These are phyloP conservation scores for Caenorhabditis sp. DNA, from an alignment of 2,888 invertebrate genomes.

Conservation along the genomic window DNA sequence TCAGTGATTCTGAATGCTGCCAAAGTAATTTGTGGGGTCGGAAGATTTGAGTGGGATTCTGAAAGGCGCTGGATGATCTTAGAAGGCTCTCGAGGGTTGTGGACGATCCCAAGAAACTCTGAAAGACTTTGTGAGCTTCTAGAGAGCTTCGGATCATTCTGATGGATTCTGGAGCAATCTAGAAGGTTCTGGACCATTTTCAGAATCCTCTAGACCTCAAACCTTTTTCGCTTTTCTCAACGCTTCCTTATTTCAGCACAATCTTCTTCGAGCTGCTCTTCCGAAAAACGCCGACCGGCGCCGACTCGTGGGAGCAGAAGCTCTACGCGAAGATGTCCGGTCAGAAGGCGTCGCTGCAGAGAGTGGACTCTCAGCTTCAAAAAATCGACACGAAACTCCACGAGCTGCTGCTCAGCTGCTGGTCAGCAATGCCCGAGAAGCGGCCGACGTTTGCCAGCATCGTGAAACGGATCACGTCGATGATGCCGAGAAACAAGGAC, in stretches of 20 bases:
- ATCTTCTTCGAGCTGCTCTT: constrained; percentile 95
- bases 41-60: no score
- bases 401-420: constrained; percentile 94
- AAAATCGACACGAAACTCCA: constrained; percentile 40
- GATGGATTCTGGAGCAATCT: no score
- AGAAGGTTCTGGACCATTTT: not conserved
- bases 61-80: no score
- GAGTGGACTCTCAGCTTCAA: constrained; percentile 28
- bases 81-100: no score
- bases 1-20: no score
- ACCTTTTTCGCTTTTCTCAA: no score
- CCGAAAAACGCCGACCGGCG: constrained; percentile 68
- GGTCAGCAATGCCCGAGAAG: constrained; percentile 92
- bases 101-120: no score
- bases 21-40: no score
- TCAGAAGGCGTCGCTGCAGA: constrained; percentile 54
- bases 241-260: constrained; percentile 87
- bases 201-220: no score
- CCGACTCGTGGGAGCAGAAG: constrained; percentile 85
- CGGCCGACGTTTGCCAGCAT: constrained; percentile 89
- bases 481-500: constrained; percentile 46
- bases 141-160: no score
- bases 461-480: constrained; percentile 43
- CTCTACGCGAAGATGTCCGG: constrained; percentile 58
- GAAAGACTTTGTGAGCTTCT: no score